Evolutionary conservation across 2,888 invertebrate species (phyloP).

Genomic region (Cyaniris semiargus): DNA sequence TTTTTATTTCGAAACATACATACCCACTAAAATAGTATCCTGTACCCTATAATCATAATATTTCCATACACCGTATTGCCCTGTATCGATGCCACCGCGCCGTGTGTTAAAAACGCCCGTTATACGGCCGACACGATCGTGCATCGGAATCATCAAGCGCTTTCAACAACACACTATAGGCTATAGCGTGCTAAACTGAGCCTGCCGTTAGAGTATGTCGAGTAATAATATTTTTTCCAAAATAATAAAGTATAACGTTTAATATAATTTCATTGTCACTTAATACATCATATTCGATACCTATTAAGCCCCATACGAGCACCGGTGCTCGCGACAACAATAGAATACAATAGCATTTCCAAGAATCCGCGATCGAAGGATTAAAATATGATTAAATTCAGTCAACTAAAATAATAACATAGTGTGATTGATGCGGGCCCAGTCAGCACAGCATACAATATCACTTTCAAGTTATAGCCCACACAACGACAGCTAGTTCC

Average conservation of each 20-base stretch:
- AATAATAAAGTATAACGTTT: background rate
- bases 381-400: background rate
- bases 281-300: too few species aligned
- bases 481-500: background rate
- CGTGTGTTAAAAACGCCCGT: conserved; percentile 13
- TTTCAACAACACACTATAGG: background rate
- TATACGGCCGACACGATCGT: conserved; percentile 18
- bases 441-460: background rate
- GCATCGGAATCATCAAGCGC: conserved; percentile 29
- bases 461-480: conserved; percentile 12
- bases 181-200: conserved; percentile 10
- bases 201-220: background rate
- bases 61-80: conserved; percentile 50
- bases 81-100: conserved; percentile 48
- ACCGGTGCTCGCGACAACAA: too few species aligned
- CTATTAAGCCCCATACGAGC: too few species aligned
- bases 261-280: background rate
- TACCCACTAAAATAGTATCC: conserved; percentile 43
- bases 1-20: conserved; percentile 60
- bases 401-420: background rate
- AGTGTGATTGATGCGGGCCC: background rate
- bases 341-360: too few species aligned
- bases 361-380: too few species aligned
- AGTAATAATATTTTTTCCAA: background rate
- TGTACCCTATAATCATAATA: conserved; percentile 41